Evolutionary conservation across 2,797 vertebrate genomes (phyloP).

Genomic region (Clarias fuscus): DNA sequence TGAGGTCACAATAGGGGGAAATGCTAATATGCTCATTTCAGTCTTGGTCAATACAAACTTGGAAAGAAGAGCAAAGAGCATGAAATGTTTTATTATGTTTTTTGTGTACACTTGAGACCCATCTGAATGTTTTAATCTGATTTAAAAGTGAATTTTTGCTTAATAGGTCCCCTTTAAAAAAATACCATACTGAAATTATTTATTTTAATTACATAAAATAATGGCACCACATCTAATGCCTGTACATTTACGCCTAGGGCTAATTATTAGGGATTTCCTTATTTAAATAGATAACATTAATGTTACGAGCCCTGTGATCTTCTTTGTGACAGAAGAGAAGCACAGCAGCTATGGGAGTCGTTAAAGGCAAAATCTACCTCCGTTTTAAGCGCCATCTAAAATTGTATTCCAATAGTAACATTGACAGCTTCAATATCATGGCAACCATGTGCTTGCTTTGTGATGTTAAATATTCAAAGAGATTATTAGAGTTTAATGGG

Average conservation of each 20-base stretch:
- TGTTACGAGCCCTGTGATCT: background rate
- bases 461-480: background rate
- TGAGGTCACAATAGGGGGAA: no score
- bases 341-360: background rate
- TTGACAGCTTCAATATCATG: background rate
- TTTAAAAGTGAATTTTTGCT: no score
- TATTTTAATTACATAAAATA: background rate
- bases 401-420: background rate
- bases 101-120: no score
- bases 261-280: no score
- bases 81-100: no score
- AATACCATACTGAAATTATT: background rate
- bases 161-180: background rate
- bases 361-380: background rate
- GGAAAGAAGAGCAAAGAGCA: no score
- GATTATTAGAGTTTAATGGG: no score
- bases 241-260: no score
- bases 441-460: background rate
- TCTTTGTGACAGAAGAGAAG: background rate
- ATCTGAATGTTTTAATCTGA: no score
- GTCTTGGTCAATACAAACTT: no score
- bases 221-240: background rate
- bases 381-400: background rate
- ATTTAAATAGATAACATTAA: background rate
- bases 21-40: no score